phyloP scores from a whole-genome alignment of 2,113 vertebrate genomes.

The Oreochromis niloticus region DNA sequence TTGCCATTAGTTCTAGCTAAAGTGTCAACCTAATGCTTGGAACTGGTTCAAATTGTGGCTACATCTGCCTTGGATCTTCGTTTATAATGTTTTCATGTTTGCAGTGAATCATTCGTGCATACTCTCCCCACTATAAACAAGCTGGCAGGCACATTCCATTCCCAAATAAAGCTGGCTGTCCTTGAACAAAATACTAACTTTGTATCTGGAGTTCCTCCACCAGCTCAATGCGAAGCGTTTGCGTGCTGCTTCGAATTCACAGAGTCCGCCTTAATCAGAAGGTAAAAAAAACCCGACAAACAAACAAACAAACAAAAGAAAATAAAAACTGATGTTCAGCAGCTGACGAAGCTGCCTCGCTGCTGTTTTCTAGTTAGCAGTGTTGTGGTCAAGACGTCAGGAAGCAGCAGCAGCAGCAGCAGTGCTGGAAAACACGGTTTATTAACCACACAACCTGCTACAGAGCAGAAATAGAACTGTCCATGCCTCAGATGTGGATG shows the following conservation, averaged over 20 bases:
- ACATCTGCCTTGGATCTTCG: background rate
- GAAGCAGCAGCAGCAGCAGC: background rate
- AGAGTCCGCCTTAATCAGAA: background rate
- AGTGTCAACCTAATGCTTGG: background rate
- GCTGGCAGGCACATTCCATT: background rate
- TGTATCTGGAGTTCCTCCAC: background rate
- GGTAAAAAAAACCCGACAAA: rapidly evolving
- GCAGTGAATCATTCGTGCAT: background rate
- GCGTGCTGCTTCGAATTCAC: background rate
- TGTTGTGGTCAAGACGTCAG: background rate
- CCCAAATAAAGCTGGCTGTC: background rate
- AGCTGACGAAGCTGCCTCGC: background rate
- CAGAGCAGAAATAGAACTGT: background rate
- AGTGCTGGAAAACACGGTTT: background rate
- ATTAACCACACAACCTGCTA: slow-evolving; percentile 19
- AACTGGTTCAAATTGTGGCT: background rate
- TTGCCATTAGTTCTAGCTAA: background rate
- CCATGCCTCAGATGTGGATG: background rate
- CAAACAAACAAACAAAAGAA: background rate
- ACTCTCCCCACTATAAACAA: background rate
- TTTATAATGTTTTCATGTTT: background rate
- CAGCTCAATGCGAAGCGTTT: background rate
- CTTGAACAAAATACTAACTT: background rate
- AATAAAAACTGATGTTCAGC: background rate
- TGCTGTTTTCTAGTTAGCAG: background rate